Evolutionary conservation across 2,888 invertebrate genomes (phyloP).

Genomic region (Iphiclides podalirius): DNA sequence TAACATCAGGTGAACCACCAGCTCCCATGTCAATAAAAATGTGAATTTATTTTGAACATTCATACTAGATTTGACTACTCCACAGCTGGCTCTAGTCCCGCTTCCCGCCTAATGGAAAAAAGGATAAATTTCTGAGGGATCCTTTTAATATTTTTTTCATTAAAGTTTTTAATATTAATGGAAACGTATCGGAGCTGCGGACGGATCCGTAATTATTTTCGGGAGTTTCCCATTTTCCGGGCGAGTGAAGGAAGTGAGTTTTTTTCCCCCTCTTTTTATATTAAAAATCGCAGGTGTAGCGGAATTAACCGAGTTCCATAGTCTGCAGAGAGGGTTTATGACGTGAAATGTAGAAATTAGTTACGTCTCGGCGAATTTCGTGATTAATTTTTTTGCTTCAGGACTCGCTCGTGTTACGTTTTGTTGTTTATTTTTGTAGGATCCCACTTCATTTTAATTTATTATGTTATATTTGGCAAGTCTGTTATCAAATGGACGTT

Average conservation of each 20-base stretch:
- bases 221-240: slow-evolving; percentile 60
- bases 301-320: slow-evolving; percentile 26
- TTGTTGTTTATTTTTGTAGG: slow-evolving; percentile 1
- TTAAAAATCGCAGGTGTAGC: slow-evolving; percentile 34
- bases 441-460: not conserved
- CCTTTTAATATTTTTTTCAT: slow-evolving; percentile 79
- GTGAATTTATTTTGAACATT: too few relatives aligned
- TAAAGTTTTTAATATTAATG: slow-evolving; percentile 80
- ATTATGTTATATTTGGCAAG: too few relatives aligned
- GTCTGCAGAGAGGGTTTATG: slow-evolving; percentile 19
- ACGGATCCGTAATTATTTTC: slow-evolving; percentile 67
- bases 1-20: too few relatives aligned
- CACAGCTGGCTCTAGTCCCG: slow-evolving; percentile 37
- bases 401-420: slow-evolving; percentile 17
- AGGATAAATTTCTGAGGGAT: slow-evolving; percentile 67
- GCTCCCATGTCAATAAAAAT: too few relatives aligned
- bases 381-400: slow-evolving; percentile 22
- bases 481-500: too few relatives aligned
- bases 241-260: slow-evolving; percentile 33
- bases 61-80: too few relatives aligned
- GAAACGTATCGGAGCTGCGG: slow-evolving; percentile 57
- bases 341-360: slow-evolving; percentile 25
- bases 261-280: slow-evolving; percentile 29
- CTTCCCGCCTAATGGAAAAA: slow-evolving; percentile 73
- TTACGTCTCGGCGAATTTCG: slow-evolving; percentile 20